Conservation (phyloP, 2,888 invertebrate species). For the Deilephila porcellus region DNA sequence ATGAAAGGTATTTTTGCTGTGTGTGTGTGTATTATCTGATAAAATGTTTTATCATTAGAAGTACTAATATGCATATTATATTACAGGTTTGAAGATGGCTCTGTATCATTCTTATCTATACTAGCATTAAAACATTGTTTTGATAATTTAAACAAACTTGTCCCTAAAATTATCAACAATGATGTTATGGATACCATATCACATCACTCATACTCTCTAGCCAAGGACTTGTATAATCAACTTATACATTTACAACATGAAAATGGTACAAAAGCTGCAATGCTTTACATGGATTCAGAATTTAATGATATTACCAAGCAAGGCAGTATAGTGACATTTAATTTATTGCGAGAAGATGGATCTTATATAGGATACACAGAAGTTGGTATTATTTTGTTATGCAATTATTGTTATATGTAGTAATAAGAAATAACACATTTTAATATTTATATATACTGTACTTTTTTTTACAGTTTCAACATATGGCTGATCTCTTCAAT, state of each 20-base stretch:
- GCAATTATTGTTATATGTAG: not conserved
- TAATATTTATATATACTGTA: not conserved
- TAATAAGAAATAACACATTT: not conserved
- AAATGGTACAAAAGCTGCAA: constrained; percentile 88
- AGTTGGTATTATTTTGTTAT: constrained; percentile 72
- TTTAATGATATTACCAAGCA: constrained; percentile 87
- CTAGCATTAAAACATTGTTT: constrained; percentile 93
- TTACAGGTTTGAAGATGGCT: constrained; percentile 97
- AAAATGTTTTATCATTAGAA: not conserved
- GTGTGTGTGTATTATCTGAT: too few species aligned
- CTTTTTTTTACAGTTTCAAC: constrained; percentile 87
- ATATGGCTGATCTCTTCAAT: constrained; percentile 94
- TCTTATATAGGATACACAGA: constrained; percentile 95
- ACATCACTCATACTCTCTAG: constrained; percentile 90
- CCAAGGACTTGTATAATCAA: constrained; percentile 88
- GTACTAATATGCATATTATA: constrained; percentile 25
- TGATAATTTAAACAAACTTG: constrained; percentile 87
- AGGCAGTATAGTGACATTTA: constrained; percentile 96
- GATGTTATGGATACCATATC: constrained; percentile 87
- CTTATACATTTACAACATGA: constrained; percentile 87
- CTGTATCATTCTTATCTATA: constrained; percentile 94
- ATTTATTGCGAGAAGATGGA: constrained; percentile 91
- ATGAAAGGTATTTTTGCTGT: constrained; percentile 86
- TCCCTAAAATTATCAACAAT: constrained; percentile 79
- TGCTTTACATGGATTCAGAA: constrained; percentile 90